These are phyloP conservation scores for Calypte anna DNA, from an alignment of 2,113 vertebrate species.

Conservation along the genomic window DNA sequence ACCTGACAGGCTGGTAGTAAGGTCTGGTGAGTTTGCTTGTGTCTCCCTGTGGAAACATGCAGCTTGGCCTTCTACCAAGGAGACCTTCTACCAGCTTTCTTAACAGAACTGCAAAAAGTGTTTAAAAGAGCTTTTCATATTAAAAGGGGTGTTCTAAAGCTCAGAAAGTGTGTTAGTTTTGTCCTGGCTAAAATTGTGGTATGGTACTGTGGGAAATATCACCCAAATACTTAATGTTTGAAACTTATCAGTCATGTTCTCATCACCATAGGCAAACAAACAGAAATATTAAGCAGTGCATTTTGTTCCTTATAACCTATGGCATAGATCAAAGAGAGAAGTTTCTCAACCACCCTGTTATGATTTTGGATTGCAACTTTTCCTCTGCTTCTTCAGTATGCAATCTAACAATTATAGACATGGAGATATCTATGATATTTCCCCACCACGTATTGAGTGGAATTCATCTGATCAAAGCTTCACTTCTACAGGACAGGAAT, in stretches of 20 bases:
- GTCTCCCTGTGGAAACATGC: neutral
- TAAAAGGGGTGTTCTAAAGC: neutral
- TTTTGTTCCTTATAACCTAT: neutral
- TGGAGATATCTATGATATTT: neutral
- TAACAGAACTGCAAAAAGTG: neutral
- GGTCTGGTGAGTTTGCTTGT: neutral
- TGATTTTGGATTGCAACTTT: neutral
- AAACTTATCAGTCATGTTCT: neutral
- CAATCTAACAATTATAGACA: neutral
- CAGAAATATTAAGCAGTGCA: neutral
- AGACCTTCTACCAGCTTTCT: conserved; percentile 7
- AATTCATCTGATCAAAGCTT: neutral
- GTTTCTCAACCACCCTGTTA: neutral
- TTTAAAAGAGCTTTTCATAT: neutral
- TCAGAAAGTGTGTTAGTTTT: neutral
- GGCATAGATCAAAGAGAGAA: neutral
- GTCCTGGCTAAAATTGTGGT: neutral
- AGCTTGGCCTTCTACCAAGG: neutral
- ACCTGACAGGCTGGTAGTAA: neutral
- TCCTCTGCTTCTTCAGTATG: neutral
- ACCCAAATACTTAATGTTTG: neutral
- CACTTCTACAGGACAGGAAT: neutral
- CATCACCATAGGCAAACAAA: neutral
- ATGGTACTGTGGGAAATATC: neutral
- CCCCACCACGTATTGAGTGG: neutral